Evolutionary conservation across 2,113 vertebrate genomes (phyloP).

Genomic region (Protomyctophum bolini): DNA sequence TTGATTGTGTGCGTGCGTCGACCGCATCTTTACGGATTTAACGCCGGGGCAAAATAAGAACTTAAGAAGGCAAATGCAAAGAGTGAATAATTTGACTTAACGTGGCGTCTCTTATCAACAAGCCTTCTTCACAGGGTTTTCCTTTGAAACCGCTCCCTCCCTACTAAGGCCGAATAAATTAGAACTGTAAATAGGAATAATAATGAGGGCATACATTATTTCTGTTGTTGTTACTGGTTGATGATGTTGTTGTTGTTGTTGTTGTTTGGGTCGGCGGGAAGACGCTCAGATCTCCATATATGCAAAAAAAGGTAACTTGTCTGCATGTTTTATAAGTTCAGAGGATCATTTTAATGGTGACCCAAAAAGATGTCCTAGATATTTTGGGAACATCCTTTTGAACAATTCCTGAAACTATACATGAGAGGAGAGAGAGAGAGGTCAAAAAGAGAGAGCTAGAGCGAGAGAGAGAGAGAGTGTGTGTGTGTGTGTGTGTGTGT

Average conservation of each 20-base stretch:
- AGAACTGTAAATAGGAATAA: conserved; percentile 76
- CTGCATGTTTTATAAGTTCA: conserved; percentile 72
- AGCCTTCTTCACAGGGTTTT: conserved; percentile 63
- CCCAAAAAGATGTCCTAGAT: conserved; percentile 79
- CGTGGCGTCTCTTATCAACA: conserved; percentile 70
- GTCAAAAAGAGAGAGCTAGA: neutral
- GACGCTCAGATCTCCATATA: conserved; percentile 70
- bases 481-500: too few relatives aligned
- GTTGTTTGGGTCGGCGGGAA: conserved; percentile 73
- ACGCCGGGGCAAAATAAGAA: conserved; percentile 37
- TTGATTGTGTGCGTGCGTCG: conserved; percentile 47
- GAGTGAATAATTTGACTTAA: conserved; percentile 71
- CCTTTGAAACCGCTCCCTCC: conserved; percentile 74
- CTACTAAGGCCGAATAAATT: conserved; percentile 76
- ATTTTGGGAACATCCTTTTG: conserved; percentile 70
- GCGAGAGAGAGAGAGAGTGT: too few relatives aligned
- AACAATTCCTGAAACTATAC: conserved; percentile 69
- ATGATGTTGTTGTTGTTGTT: conserved; percentile 63
- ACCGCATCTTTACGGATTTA: conserved; percentile 49
- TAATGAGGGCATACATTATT: conserved; percentile 79
- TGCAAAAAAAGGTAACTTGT: conserved; percentile 74
- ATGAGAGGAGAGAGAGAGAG: conserved; percentile 31
- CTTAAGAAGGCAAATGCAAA: conserved; percentile 42
- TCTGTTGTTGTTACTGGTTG: conserved; percentile 70
- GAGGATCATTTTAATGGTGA: conserved; percentile 71